These are phyloP conservation scores for Hypsibius dujardini DNA, from an alignment of 1,140 invertebrate genomes.

Conservation along the genomic window DNA sequence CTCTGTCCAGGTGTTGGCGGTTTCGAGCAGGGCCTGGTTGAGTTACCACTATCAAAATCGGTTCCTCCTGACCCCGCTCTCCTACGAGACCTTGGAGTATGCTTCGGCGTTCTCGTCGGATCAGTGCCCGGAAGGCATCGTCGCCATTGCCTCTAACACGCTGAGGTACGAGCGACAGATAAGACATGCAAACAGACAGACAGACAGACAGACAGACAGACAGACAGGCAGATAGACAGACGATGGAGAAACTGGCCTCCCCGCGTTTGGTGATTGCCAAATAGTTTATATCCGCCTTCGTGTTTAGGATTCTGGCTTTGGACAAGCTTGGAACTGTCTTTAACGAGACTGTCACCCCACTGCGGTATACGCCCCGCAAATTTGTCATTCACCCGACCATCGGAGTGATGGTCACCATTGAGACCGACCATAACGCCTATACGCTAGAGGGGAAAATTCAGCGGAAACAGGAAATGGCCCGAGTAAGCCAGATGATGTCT, in stretches of 20 bases:
- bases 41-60: constrained; percentile 94
- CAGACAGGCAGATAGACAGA: no score
- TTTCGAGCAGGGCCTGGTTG: constrained; percentile 92
- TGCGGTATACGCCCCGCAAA: constrained; percentile 87
- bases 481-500: no score
- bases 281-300: no score
- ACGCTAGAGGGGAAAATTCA: constrained; percentile 89
- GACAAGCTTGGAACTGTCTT: constrained; percentile 97
- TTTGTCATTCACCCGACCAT: constrained; percentile 82
- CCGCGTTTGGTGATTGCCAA: no score
- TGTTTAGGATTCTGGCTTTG: constrained; percentile 83
- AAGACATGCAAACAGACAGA: no score
- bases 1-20: constrained; percentile 84
- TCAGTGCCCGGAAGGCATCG: constrained; percentile 97
- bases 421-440: constrained; percentile 96
- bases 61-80: constrained; percentile 83
- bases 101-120: constrained; percentile 95
- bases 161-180: no score
- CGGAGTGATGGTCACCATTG: constrained; percentile 68
- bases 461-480: constrained; percentile 56
- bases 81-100: constrained; percentile 89
- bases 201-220: no score
- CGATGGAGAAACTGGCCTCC: no score
- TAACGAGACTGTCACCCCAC: constrained; percentile 57
- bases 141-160: constrained; percentile 94